Conservation (phyloP, 2,888 invertebrate genomes). For the Hydraecia micacea region DNA sequence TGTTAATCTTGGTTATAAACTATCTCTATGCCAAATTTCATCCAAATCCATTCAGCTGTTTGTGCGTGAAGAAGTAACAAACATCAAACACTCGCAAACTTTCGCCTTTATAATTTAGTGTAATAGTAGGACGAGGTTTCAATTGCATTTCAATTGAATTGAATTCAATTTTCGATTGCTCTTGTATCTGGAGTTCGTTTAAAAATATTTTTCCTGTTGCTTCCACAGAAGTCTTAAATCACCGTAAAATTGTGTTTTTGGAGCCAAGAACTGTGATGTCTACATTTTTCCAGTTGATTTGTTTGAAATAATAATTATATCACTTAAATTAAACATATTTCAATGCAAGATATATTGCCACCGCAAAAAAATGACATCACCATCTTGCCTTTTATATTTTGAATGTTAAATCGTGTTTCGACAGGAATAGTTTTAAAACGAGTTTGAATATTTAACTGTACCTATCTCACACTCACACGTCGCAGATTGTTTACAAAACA, state of each 20-base stretch:
- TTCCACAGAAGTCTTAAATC: neutral
- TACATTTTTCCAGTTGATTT: neutral
- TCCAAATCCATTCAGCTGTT: too few relatives aligned
- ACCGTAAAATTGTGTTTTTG: neutral
- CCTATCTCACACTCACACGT: too few relatives aligned
- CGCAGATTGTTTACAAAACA: neutral
- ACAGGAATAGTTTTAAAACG: neutral
- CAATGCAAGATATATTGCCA: neutral
- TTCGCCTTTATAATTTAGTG: too few relatives aligned
- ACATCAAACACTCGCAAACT: too few relatives aligned
- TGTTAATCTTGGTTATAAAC: too few relatives aligned
- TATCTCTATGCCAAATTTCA: too few relatives aligned
- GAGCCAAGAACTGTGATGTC: neutral
- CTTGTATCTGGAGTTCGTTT: conserved; percentile 5
- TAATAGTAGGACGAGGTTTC: neutral
- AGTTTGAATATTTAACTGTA: neutral
- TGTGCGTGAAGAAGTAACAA: too few relatives aligned
- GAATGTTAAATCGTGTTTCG: neutral
- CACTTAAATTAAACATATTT: neutral
- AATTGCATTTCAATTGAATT: neutral
- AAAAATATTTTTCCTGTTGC: neutral
- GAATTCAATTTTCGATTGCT: neutral
- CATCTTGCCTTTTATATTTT: neutral
- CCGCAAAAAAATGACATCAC: neutral
- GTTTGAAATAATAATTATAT: neutral